phyloP scores from a whole-genome alignment of 2,113 vertebrate genomes.

The Oreocharis arfaki region DNA sequence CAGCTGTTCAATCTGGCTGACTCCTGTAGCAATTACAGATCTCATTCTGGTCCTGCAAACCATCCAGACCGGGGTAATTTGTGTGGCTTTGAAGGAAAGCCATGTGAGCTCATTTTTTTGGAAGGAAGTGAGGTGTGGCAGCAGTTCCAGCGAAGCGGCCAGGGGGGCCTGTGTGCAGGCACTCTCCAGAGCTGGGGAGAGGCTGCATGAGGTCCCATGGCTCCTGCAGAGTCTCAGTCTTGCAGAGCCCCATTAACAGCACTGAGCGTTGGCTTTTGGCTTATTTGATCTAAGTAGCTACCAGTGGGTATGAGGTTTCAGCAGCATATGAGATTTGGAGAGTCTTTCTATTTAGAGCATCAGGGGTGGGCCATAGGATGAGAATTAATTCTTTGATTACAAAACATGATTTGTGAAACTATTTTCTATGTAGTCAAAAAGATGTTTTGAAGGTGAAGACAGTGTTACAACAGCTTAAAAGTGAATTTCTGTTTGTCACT shows the following conservation, averaged over 20 bases:
- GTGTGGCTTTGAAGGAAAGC: not conserved
- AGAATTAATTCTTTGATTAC: not conserved
- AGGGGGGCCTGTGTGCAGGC: not conserved
- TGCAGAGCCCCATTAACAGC: not conserved
- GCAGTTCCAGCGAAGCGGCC: rapidly evolving
- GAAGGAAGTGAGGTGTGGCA: not conserved
- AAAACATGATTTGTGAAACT: not conserved
- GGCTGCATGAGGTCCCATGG: not conserved
- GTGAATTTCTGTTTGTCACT: not conserved
- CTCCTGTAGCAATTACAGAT: not conserved
- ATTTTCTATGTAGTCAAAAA: not conserved
- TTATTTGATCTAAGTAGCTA: not conserved
- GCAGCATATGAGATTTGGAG: not conserved
- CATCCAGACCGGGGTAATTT: not conserved
- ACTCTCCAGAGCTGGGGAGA: not conserved
- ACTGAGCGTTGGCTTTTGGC: not conserved
- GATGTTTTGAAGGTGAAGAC: not conserved
- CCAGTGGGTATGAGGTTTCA: not conserved
- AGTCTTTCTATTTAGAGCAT: not conserved
- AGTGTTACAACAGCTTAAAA: not conserved
- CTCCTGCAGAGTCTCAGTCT: not conserved
- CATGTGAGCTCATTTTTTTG: not conserved
- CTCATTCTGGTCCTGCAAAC: not conserved
- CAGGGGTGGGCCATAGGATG: not conserved
- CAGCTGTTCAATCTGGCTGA: not conserved